Conservation (phyloP, 2,113 vertebrate species). For the Spilogale gracilis region DNA sequence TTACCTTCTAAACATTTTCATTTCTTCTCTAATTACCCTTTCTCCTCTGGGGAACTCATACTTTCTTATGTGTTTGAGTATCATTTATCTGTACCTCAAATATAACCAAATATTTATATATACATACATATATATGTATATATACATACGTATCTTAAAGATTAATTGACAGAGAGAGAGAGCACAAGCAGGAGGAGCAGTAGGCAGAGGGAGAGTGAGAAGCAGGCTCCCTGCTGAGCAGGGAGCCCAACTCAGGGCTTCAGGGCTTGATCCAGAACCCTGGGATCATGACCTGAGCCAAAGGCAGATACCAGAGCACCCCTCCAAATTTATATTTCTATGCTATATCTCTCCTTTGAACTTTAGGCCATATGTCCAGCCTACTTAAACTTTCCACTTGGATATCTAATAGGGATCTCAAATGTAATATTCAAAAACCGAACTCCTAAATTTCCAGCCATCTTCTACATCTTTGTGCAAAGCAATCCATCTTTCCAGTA, state of each 20-base stretch:
- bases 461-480: background rate
- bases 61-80: constrained; percentile 1
- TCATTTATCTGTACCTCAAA: background rate
- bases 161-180: background rate
- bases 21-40: background rate
- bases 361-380: background rate
- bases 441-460: background rate
- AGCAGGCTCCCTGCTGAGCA: background rate
- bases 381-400: background rate
- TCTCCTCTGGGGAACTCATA: background rate
- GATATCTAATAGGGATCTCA: constrained; percentile 3
- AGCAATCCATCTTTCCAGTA: background rate
- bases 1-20: background rate
- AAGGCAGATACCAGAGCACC: background rate
- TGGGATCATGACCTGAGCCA: background rate
- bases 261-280: too few relatives aligned
- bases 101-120: background rate
- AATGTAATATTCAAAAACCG: constrained; percentile 1
- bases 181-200: background rate
- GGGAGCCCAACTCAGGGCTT: too few relatives aligned
- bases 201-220: too few relatives aligned
- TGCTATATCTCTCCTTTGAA: background rate
- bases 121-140: too few relatives aligned
- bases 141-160: background rate
- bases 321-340: background rate